Evolutionary conservation across 1,140 invertebrate species (phyloP).

Genomic region (Parapsyche elsis): DNA sequence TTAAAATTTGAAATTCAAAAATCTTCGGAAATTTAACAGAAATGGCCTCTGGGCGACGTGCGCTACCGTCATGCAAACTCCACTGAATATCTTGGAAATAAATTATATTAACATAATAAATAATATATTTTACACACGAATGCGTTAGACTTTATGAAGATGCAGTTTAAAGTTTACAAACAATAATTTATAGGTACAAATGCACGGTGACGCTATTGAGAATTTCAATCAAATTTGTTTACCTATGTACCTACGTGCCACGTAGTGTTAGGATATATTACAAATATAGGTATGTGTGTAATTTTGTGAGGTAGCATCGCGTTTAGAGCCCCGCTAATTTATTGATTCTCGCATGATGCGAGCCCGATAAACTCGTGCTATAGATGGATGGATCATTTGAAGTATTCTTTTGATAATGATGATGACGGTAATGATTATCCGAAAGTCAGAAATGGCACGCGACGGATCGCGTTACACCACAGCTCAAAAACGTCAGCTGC

Average conservation of each 20-base stretch:
- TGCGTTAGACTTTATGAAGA: not conserved
- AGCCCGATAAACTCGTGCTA: constrained; percentile 33
- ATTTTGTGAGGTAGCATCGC: constrained; percentile 9
- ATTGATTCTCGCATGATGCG: constrained; percentile 23
- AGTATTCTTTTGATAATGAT: constrained; percentile 37
- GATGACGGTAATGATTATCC: constrained; percentile 15
- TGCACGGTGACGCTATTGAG: no score
- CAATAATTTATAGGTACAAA: no score
- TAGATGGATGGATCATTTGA: not conserved
- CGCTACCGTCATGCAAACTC: constrained; percentile 34
- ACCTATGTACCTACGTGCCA: no score
- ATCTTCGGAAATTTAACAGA: constrained; percentile 7
- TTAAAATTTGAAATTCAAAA: constrained; percentile 23
- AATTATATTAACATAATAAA: constrained; percentile 33
- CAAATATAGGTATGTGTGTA: not conserved
- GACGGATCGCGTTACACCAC: not conserved
- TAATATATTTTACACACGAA: constrained; percentile 9
- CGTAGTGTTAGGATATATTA: no score
- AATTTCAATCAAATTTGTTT: no score
- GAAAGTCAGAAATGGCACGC: constrained; percentile 24
- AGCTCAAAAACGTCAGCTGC: not conserved
- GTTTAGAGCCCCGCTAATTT: not conserved
- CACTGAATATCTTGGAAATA: constrained; percentile 5
- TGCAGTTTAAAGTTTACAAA: no score
- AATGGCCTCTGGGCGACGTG: constrained; percentile 13